Percentiles rank a stretch among this genome's conserved stretches.
These are phyloP conservation scores for Pseudococcus longispinus DNA, from an alignment of 2,888 invertebrate genomes.

Conservation along the genomic window DNA sequence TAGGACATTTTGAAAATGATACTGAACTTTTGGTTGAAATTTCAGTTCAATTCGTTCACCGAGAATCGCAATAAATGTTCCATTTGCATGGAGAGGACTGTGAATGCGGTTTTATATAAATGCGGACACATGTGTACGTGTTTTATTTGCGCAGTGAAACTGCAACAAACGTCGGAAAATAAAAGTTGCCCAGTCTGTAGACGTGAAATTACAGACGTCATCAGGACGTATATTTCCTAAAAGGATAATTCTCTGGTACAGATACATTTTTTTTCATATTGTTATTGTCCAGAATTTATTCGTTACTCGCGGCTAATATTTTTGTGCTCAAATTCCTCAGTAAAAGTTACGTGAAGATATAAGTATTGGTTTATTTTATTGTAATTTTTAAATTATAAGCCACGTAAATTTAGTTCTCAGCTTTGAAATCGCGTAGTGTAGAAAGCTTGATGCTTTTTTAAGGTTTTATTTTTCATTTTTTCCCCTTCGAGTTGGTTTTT, in stretches of 20 bases:
- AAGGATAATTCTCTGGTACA: not conserved
- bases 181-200: slow-evolving; percentile 50
- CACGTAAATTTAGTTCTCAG: not conserved
- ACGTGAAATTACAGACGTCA: slow-evolving; percentile 48
- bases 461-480: not conserved
- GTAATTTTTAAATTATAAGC: not conserved
- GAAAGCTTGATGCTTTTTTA: slow-evolving; percentile 9
- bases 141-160: slow-evolving; percentile 44
- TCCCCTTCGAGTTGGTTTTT: not conserved
- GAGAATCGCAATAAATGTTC: slow-evolving; percentile 44
- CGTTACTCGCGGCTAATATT: not conserved
- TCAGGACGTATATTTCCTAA: slow-evolving; percentile 43
- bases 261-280: slow-evolving; percentile 7
- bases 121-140: slow-evolving; percentile 54
- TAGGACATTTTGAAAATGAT: not conserved
- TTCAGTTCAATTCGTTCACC: not conserved
- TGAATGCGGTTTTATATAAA: slow-evolving; percentile 50
- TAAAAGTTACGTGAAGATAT: not conserved
- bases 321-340: not conserved
- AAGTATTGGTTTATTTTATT: not conserved
- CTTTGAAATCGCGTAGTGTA: slow-evolving; percentile 5
- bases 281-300: slow-evolving; percentile 20
- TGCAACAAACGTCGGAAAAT: slow-evolving; percentile 47
- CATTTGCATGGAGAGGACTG: slow-evolving; percentile 45
- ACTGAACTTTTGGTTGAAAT: not conserved